Evolutionary conservation across 2,113 vertebrate genomes (phyloP).

Genomic region (Asarcornis scutulata): DNA sequence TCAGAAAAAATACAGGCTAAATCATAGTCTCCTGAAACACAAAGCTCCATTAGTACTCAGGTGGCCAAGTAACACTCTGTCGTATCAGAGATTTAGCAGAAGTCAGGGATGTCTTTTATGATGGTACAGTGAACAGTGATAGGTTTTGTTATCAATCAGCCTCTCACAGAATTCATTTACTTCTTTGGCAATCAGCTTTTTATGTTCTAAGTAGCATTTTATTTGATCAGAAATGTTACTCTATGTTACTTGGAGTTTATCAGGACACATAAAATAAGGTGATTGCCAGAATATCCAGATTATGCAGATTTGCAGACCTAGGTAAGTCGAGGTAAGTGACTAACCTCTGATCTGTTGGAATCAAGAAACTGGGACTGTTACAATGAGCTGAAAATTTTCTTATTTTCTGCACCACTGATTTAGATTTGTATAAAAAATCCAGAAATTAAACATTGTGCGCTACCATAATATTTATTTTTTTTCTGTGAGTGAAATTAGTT

Average conservation of each 20-base stretch:
- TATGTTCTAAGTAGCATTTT: background rate
- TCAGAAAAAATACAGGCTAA: background rate
- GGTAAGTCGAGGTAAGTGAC: background rate
- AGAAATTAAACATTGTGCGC: background rate
- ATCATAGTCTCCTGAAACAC: background rate
- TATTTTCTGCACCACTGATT: background rate
- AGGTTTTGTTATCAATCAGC: background rate
- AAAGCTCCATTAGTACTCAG: background rate
- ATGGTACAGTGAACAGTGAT: background rate
- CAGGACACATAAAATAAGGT: background rate
- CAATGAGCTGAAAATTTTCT: background rate
- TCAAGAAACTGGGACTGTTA: background rate
- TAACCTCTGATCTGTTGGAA: background rate
- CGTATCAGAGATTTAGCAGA: background rate
- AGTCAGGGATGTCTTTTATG: background rate
- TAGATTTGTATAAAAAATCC: background rate
- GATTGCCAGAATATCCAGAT: background rate
- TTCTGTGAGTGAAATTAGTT: background rate
- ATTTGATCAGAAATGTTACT: background rate
- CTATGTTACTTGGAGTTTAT: background rate
- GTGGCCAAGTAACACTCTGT: background rate
- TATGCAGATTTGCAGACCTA: background rate
- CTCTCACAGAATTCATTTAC: background rate
- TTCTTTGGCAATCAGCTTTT: background rate
- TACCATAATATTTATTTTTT: background rate